Percentiles rank a stretch among this genome's conserved stretches.
Conservation (phyloP, 2,113 vertebrate species). For the Colossoma macropomum region DNA sequence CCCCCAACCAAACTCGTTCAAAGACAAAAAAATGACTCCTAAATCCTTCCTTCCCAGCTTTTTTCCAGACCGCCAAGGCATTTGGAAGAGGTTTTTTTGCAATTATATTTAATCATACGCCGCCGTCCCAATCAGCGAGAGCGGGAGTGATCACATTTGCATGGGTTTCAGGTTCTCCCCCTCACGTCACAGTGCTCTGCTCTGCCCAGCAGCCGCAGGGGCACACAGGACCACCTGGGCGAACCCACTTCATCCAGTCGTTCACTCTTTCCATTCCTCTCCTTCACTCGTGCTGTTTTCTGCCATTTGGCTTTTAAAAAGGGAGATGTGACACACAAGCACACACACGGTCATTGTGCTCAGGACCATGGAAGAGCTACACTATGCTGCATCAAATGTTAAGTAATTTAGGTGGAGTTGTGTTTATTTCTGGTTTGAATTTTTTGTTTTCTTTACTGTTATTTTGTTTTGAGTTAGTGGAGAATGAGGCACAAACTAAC, state of each 20-base stretch:
- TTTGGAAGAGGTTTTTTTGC: slow-evolving; percentile 77
- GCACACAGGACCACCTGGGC: slow-evolving; percentile 73
- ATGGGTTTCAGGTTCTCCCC: slow-evolving; percentile 77
- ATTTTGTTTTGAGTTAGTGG: not conserved
- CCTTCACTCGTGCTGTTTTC: slow-evolving; percentile 18
- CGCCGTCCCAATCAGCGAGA: slow-evolving; percentile 75
- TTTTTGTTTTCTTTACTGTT: not conserved
- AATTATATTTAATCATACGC: slow-evolving; percentile 80
- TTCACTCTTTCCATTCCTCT: slow-evolving; percentile 24
- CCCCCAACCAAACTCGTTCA: slow-evolving; percentile 43
- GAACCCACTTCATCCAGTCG: slow-evolving; percentile 17
- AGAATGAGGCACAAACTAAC: too few species aligned
- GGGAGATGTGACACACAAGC: not conserved
- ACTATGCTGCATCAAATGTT: not conserved
- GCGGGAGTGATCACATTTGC: slow-evolving; percentile 77
- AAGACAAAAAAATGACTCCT: slow-evolving; percentile 63
- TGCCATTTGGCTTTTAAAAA: slow-evolving; percentile 23
- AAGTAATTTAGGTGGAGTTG: not conserved
- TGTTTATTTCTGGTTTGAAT: not conserved
- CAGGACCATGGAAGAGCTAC: slow-evolving; percentile 33
- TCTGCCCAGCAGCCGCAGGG: slow-evolving; percentile 61
- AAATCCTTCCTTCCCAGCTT: slow-evolving; percentile 73
- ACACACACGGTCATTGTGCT: slow-evolving; percentile 21
- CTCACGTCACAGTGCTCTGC: slow-evolving; percentile 52
- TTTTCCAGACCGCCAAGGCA: slow-evolving; percentile 65